Percentiles rank a stretch among this genome's conserved stretches.
Conservation (phyloP, 2,113 vertebrate genomes). For the Oxyura jamaicensis region DNA sequence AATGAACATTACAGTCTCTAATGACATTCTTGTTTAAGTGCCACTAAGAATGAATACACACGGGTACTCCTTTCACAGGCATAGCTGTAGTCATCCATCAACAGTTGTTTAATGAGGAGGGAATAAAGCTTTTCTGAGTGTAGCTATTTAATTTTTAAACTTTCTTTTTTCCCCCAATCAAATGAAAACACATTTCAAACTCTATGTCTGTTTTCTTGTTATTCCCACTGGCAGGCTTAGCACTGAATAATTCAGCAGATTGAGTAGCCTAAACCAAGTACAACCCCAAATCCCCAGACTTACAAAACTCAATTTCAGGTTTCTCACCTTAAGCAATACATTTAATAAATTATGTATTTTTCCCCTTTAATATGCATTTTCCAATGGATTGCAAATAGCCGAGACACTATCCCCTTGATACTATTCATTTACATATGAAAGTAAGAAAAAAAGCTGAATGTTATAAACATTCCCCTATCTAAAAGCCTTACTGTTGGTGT, state of each 20-base stretch:
- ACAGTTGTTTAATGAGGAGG: background rate
- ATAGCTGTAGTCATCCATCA: background rate
- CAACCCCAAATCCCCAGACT: slow-evolving; percentile 58
- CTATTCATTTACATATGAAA: slow-evolving; percentile 73
- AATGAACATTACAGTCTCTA: background rate
- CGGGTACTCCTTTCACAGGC: background rate
- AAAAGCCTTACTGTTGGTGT: background rate
- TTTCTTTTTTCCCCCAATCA: slow-evolving; percentile 2
- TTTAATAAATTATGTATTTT: slow-evolving; percentile 77
- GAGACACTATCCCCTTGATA: slow-evolving; percentile 6
- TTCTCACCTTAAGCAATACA: slow-evolving; percentile 70
- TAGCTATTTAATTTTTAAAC: slow-evolving; percentile 40
- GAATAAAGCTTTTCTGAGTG: slow-evolving; percentile 20
- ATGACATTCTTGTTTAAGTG: background rate
- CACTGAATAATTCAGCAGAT: slow-evolving; percentile 70
- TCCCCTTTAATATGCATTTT: slow-evolving; percentile 62
- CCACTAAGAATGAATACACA: background rate
- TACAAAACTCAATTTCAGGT: slow-evolving; percentile 71
- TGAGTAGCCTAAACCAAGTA: slow-evolving; percentile 39
- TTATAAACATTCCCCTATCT: slow-evolving; percentile 5
- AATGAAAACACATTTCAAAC: slow-evolving; percentile 53
- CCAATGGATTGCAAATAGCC: slow-evolving; percentile 28
- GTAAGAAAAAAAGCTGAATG: slow-evolving; percentile 22
- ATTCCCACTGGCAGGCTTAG: slow-evolving; percentile 33
- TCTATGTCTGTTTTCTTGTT: slow-evolving; percentile 41